Base-by-base conservation (phyloP, 1,140 invertebrate species). In the Popillia japonica region DNA sequence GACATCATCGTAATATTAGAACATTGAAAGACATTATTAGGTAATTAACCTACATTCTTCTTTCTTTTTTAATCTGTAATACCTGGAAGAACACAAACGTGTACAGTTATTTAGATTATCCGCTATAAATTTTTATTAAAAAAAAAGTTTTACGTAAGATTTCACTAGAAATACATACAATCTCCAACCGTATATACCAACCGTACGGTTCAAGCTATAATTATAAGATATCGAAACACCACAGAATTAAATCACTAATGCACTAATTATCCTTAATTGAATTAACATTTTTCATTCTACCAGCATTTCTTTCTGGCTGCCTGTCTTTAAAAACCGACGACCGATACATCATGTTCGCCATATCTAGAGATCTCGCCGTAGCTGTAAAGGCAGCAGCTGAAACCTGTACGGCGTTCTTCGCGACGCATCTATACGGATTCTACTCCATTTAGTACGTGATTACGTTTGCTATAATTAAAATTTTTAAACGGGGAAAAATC, bases 191-290 rank as follows among this genome's bases (percentile, higher is more conserved):
- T n/a, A n/a, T n/a, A n/a, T n/a, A n/a, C n/a, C n/a, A n/a, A n/a
- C n/a, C n/a, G n/a, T n/a, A n/a, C 9, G 9, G 44, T n/a, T 48
- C 44, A 48, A 14, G 44, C 44, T n/a, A n/a, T n/a, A 48, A 48
- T 48, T 48, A 48, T 48, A 48, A 48, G 4, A 48, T 48, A 48
- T 48, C 44, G 44, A 48, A 48, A 48, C 44, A n/a, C 10, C n/a
- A 2, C n/a, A 6, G 44, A 48, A 48, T 48, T 48, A 48, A 48
- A 48, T 48, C 44, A 48, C 44, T 48, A n/a, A 48, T 2, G 44
- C 44, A 48, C 44, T 48, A 48, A 48, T 48, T 48, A n/a, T 48
- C 44, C 44, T 48, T 48, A 48, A 48, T 48, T 48, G 44, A 48
- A 48, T 48, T 48, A 48, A 48, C 44, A 48, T 48, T 48, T 48